A percentile compares a stretch with the other conserved stretches of the same genome.
phyloP scores from a whole-genome alignment of 2,888 invertebrate genomes.

The Caenorhabditis sp. region DNA sequence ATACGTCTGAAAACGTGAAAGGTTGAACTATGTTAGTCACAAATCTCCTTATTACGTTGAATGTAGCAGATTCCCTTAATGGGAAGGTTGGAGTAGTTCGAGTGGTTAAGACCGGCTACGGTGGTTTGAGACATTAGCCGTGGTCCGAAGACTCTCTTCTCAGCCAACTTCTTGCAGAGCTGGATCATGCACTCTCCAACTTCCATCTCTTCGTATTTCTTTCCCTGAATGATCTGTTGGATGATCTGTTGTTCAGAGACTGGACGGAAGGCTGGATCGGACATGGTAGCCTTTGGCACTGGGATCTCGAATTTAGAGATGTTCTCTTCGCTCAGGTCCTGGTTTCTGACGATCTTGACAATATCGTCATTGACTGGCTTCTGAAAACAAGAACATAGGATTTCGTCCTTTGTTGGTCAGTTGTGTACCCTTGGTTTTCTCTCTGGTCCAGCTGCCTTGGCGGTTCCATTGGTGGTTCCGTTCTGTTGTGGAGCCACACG shows the following conservation, averaged over 20 bases:
- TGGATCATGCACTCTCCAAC: slow-evolving; percentile 82
- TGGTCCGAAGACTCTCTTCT: slow-evolving; percentile 83
- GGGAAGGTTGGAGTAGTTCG: slow-evolving; percentile 83
- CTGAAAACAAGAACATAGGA: slow-evolving; percentile 23
- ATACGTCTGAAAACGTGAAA: slow-evolving; percentile 78
- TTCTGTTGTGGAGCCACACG: slow-evolving; percentile 26
- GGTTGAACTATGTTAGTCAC: not conserved
- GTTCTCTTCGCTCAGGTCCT: slow-evolving; percentile 76
- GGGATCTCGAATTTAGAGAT: slow-evolving; percentile 80
- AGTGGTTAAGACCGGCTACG: slow-evolving; percentile 83
- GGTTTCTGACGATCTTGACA: slow-evolving; percentile 79
- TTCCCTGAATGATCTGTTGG: slow-evolving; percentile 79
- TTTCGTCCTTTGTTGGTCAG: not conserved
- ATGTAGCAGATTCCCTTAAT: slow-evolving; percentile 82
- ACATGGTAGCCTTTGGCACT: slow-evolving; percentile 79
- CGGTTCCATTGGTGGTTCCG: slow-evolving; percentile 32
- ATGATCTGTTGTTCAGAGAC: slow-evolving; percentile 81
- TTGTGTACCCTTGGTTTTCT: slow-evolving; percentile 58
- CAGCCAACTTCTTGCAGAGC: slow-evolving; percentile 83
- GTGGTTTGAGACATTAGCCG: slow-evolving; percentile 82
- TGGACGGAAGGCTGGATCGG: slow-evolving; percentile 83
- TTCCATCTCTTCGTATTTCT: slow-evolving; percentile 81
- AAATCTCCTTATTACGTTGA: slow-evolving; percentile 71
- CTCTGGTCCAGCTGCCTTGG: slow-evolving; percentile 46
- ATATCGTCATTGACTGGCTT: slow-evolving; percentile 80